A percentile compares a stretch with the other conserved stretches of the same genome.
Evolutionary conservation across 2,113 vertebrate genomes (phyloP).

Genomic region (Empidonax traillii): DNA sequence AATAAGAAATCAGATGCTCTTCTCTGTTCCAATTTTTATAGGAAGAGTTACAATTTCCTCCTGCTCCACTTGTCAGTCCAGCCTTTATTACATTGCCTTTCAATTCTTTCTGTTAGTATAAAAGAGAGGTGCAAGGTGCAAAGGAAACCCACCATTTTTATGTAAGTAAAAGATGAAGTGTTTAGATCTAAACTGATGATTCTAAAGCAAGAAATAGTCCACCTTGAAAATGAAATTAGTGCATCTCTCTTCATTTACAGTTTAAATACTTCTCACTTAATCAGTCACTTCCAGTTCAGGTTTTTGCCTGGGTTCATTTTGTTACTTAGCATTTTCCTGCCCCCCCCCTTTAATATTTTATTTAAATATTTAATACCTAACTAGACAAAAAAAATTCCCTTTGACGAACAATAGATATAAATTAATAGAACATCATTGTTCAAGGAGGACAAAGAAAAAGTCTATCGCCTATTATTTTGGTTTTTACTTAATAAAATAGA

Average conservation of each 20-base stretch:
- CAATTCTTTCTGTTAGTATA: not conserved
- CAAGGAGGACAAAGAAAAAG: not conserved
- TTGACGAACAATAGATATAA: not conserved
- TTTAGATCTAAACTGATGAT: not conserved
- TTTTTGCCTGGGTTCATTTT: not conserved
- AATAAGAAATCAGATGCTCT: not conserved
- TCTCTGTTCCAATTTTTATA: not conserved
- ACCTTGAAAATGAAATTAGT: not conserved
- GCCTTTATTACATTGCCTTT: not conserved
- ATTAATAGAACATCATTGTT: not conserved
- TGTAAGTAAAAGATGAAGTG: not conserved
- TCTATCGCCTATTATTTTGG: not conserved
- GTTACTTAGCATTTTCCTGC: not conserved
- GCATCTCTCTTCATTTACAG: not conserved
- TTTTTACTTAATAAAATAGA: not conserved
- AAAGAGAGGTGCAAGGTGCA: not conserved
- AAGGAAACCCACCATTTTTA: not conserved
- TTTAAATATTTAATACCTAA: not conserved
- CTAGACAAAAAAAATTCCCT: not conserved
- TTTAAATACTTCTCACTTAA: not conserved
- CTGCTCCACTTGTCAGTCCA: not conserved
- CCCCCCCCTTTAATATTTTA: not conserved
- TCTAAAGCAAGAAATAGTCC: not conserved
- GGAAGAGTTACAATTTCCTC: not conserved
- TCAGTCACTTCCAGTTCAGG: not conserved